Base-by-base conservation (phyloP, 2,797 vertebrate genomes). In the Myotis vivesi region DNA sequence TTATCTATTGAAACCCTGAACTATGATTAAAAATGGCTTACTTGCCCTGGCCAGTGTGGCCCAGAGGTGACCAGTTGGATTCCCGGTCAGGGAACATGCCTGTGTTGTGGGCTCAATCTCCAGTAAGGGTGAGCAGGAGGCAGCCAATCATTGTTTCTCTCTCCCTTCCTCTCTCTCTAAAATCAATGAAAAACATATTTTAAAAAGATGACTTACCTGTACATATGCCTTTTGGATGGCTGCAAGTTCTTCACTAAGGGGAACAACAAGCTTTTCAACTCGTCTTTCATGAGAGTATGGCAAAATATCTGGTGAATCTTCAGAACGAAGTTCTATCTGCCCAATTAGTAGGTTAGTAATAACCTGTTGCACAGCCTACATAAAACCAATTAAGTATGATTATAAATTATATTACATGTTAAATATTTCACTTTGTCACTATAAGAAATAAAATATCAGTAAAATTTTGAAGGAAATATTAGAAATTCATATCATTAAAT, bases 351-450 rank as follows among this genome's bases (percentile, higher is more conserved):
- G 95, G 96, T 99, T 99, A 88, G 99, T 99, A 96, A 99, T 98
- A 16, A 99, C 99, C 33, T 99, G 99, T 97, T 99, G 99, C 87
- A 99, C 99, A 0, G 99, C 98, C 99, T 99, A 92, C 16, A 6
- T 13, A 38, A 87, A 93, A 94, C 69, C 62, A 93, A 46, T 94
- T 83, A 71, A 84, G 8, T 17, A 83, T 25, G 28, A 81, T 49
- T 80, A 73, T 44, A 85, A 93, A 20, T 83, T 94, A 94, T 10
- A 77, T 23, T 72, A 69, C 22, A 57, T 8, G 5, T 46, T 79
- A 79, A 91, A 64, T n/a, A 30, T 83, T 92, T 90, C 30, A 66
- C 23, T 84, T 72, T 91, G 19, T 80, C 79, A 93, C 28, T 89
- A 66, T 77, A 36, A 92, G 53, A 92, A 89, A 87, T 64, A 91